A percentile compares a stretch with the other conserved stretches of the same genome.
Conservation (phyloP, 37 sponge, comb jelly and placozoan genomes). For the Tethya wilhelma region DNA sequence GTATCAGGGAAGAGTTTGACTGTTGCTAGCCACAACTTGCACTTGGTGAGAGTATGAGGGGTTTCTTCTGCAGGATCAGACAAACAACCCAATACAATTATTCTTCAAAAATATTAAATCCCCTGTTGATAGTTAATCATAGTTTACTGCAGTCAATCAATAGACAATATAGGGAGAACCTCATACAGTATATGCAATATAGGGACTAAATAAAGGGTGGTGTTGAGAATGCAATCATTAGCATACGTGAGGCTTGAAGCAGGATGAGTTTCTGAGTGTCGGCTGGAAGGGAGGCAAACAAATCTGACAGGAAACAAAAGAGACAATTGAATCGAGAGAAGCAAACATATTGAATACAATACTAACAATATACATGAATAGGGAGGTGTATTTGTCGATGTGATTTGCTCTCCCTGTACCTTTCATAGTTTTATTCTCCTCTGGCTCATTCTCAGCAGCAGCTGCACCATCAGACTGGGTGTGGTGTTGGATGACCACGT, state of each 20-base stretch:
- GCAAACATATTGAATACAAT: too few relatives aligned
- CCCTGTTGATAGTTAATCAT: background rate
- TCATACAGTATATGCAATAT: too few relatives aligned
- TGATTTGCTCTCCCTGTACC: too few relatives aligned
- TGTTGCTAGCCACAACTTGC: slow-evolving; percentile 49
- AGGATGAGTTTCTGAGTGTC: slow-evolving; percentile 48
- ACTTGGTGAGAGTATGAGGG: slow-evolving; percentile 35
- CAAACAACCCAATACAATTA: too few relatives aligned
- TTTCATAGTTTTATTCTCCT: background rate
- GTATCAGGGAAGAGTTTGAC: slow-evolving; percentile 79
- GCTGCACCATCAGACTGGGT: too few relatives aligned
- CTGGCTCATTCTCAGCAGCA: slow-evolving; percentile 1
- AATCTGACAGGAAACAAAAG: too few relatives aligned
- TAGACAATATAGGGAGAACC: too few relatives aligned
- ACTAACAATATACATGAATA: background rate
- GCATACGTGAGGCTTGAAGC: slow-evolving; percentile 55
- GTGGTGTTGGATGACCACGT: slow-evolving; percentile 9
- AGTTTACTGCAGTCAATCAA: too few relatives aligned
- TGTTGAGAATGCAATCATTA: background rate
- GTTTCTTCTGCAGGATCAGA: slow-evolving; percentile 15
- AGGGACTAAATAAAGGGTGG: background rate
- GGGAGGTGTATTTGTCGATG: background rate
- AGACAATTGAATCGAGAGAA: too few relatives aligned
- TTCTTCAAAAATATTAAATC: background rate
- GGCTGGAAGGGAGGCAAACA: slow-evolving; percentile 61